These are phyloP conservation scores for Ptychobarbus kaznakovi DNA, from an alignment of 2,797 vertebrate genomes.

Conservation along the genomic window DNA sequence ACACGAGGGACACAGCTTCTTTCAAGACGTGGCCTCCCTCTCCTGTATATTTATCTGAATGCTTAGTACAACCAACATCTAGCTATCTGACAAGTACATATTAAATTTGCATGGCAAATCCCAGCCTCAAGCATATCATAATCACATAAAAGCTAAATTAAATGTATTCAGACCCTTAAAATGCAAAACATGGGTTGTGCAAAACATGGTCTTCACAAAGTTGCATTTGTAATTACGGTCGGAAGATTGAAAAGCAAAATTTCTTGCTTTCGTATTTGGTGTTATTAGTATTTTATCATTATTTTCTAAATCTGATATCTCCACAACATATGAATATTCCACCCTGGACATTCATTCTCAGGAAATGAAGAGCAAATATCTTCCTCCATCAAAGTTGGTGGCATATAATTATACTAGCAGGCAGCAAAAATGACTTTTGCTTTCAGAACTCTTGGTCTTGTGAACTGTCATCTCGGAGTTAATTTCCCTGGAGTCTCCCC, in stretches of 20 bases:
- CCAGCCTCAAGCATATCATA: conserved; percentile 12
- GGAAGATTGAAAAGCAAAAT: neutral
- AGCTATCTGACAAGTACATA: conserved; percentile 21
- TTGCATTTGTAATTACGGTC: conserved; percentile 5
- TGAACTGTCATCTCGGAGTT: conserved; percentile 79
- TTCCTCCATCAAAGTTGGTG: conserved; percentile 53
- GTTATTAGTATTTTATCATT: conserved; percentile 14
- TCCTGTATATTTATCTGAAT: conserved; percentile 45
- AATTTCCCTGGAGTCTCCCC: conserved; percentile 77
- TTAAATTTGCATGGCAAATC: conserved; percentile 26
- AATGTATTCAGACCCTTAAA: conserved; percentile 35
- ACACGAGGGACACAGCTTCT: conserved; percentile 18
- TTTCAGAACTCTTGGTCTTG: conserved; percentile 79
- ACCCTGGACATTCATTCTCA: conserved; percentile 38
- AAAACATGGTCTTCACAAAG: conserved; percentile 6
- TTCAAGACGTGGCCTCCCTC: conserved; percentile 29
- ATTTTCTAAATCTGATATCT: neutral
- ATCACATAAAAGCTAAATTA: conserved; percentile 27
- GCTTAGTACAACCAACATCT: conserved; percentile 24
- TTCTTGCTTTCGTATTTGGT: neutral
- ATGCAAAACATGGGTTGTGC: conserved; percentile 15
- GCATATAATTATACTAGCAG: conserved; percentile 73
- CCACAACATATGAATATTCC: conserved; percentile 35
- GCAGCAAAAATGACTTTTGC: conserved; percentile 66
- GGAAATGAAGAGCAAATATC: conserved; percentile 49